Evolutionary conservation across 2,797 vertebrate genomes (phyloP).

Genomic region (Monodelphis domestica): DNA sequence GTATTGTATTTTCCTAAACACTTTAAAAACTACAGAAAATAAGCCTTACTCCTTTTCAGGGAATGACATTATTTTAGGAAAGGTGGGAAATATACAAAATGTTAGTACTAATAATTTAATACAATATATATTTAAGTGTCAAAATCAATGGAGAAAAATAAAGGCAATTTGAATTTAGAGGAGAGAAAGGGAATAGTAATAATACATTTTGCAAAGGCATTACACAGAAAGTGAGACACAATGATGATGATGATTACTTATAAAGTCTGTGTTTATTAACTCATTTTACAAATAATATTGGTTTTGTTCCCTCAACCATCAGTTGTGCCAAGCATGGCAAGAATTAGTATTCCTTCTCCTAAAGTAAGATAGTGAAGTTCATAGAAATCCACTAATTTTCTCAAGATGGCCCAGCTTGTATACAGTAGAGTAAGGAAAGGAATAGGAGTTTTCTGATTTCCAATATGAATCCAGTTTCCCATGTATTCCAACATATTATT

Average conservation of each 20-base stretch:
- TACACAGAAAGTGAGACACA: not conserved
- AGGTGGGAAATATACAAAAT: constrained; percentile 21
- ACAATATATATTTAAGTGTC: not conserved
- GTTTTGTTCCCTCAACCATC: not conserved
- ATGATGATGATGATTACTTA: not conserved
- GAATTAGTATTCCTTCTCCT: not conserved
- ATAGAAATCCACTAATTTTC: not conserved
- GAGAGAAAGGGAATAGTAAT: not conserved
- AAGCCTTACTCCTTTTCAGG: not conserved
- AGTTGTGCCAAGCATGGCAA: not conserved
- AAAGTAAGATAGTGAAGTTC: not conserved
- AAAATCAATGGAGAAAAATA: not conserved
- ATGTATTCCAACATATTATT: not conserved
- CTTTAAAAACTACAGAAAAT: not conserved
- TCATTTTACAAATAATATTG: not conserved
- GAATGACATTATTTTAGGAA: not conserved
- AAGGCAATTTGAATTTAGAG: not conserved
- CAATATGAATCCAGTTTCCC: not conserved
- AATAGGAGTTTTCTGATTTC: not conserved
- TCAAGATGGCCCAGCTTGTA: not conserved
- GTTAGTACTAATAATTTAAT: not conserved
- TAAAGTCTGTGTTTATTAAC: not conserved
- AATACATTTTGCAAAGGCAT: not conserved
- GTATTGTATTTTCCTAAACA: not conserved
- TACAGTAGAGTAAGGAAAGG: not conserved